Conservation (phyloP, 2,113 vertebrate genomes). For the Hylia prasina region DNA sequence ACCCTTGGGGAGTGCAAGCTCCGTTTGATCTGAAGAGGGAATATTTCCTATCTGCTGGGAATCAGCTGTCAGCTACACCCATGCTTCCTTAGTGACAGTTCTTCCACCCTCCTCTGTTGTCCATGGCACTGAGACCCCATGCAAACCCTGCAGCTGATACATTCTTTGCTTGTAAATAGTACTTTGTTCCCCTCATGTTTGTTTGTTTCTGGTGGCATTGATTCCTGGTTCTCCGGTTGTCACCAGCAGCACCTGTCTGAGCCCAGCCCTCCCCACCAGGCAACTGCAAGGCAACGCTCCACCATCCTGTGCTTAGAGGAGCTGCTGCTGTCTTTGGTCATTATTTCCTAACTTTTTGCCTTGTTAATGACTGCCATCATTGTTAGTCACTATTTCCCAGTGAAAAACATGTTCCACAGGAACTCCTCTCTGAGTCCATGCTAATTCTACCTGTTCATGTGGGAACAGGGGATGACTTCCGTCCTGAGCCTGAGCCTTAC, state of each 20-base stretch:
- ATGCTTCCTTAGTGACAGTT: neutral
- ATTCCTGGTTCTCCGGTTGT: fast-evolving
- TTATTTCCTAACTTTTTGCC: neutral
- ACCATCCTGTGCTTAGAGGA: neutral
- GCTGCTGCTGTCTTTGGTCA: neutral
- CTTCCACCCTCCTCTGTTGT: neutral
- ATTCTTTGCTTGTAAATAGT: neutral
- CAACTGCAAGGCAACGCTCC: neutral
- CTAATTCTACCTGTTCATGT: neutral
- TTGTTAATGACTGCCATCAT: neutral
- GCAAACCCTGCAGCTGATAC: neutral
- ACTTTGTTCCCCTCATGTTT: neutral
- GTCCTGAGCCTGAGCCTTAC: neutral
- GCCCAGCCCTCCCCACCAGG: neutral
- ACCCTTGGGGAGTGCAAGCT: neutral
- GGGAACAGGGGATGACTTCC: neutral
- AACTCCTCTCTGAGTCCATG: fast-evolving
- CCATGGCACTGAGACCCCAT: neutral
- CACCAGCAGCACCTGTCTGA: neutral
- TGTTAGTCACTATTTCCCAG: neutral
- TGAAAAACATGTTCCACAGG: neutral
- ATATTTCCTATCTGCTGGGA: neutral
- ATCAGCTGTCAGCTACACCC: neutral
- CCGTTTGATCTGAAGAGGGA: neutral
- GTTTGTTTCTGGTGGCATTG: neutral